These are phyloP conservation scores for Zaprionus africanus DNA, from an alignment of 1,140 invertebrate species.

Conservation along the genomic window DNA sequence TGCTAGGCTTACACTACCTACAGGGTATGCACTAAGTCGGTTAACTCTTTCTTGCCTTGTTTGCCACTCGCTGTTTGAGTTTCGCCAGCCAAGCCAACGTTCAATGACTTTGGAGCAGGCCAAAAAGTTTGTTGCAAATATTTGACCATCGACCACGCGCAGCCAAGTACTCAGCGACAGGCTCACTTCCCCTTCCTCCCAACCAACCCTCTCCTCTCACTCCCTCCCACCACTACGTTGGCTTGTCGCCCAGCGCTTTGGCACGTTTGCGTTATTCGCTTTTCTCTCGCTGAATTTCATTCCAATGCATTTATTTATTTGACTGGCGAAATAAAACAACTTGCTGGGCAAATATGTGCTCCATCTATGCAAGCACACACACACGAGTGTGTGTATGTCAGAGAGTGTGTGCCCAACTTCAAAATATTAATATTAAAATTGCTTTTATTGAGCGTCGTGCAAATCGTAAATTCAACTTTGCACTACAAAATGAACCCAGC, in stretches of 20 bases:
- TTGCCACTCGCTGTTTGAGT: constrained; percentile 61
- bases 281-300: constrained; percentile 40
- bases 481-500: constrained; percentile 20
- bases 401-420: constrained; percentile 37
- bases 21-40: background rate
- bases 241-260: constrained; percentile 41
- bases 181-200: background rate
- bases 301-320: constrained; percentile 78
- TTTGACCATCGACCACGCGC: constrained; percentile 69
- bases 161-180: constrained; percentile 34
- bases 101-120: constrained; percentile 72
- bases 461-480: constrained; percentile 73
- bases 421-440: constrained; percentile 77
- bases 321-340: constrained; percentile 53
- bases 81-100: constrained; percentile 58
- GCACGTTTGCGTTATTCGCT: constrained; percentile 47
- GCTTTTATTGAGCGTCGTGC: constrained; percentile 46
- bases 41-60: background rate
- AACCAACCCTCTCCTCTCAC: background rate
- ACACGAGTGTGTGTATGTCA: constrained; percentile 9
- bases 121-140: constrained; percentile 79
- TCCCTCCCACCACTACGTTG: constrained; percentile 10
- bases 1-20: background rate
- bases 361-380: constrained; percentile 44
- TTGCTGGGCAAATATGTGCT: constrained; percentile 41